Evolutionary conservation across 2,113 vertebrate species (phyloP).

Genomic region (Sturnira hondurensis): DNA sequence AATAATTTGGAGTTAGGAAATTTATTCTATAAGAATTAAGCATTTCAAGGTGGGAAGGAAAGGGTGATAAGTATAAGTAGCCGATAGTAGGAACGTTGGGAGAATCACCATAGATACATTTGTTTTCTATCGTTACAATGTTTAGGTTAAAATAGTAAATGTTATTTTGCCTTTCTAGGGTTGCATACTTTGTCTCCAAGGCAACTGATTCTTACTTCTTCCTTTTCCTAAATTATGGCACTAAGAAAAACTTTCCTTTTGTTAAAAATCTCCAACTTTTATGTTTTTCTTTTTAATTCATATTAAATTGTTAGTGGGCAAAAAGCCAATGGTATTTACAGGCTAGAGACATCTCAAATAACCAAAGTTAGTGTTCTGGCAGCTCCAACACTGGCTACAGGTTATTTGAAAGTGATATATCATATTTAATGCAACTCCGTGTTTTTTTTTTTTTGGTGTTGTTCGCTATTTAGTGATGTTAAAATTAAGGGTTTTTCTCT

Average conservation of each 20-base stretch:
- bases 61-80: background rate
- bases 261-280: background rate
- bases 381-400: background rate
- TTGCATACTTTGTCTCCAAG: background rate
- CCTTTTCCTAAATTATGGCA: background rate
- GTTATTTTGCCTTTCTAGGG: background rate
- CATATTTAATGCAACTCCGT: background rate
- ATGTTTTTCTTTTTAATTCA: background rate
- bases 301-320: background rate
- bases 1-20: background rate
- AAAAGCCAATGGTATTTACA: slow-evolving; percentile 21
- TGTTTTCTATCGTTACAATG: background rate
- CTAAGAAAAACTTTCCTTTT: background rate
- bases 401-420: background rate
- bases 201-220: background rate
- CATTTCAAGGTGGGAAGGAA: background rate
- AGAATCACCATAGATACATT: background rate
- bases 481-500: slow-evolving; percentile 25
- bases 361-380: background rate
- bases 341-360: background rate
- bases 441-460: background rate
- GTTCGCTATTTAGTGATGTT: background rate
- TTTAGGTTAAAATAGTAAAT: background rate
- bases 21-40: background rate
- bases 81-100: background rate